A percentile compares a stretch with the other conserved stretches of the same genome.
phyloP scores from a whole-genome alignment of 1,140 invertebrate genomes.

The Cylas formicarius region DNA sequence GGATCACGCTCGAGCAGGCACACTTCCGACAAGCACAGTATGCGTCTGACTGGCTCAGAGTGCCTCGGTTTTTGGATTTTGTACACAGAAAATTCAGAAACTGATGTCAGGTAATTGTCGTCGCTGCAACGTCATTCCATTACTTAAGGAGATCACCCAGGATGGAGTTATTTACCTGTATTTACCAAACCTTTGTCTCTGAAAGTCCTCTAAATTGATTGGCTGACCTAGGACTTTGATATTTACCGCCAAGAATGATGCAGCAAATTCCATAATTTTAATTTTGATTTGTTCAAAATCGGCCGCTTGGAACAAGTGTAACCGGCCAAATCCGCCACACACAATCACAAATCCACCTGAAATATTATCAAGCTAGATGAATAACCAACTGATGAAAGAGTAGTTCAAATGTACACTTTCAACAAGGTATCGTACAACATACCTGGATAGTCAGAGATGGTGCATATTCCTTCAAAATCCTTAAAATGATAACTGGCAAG shows the following conservation, averaged over 20 bases:
- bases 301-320: constrained; percentile 82
- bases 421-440: constrained; percentile 1
- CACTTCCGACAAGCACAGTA: constrained; percentile 91
- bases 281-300: constrained; percentile 80
- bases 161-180: constrained; percentile 76
- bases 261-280: constrained; percentile 74
- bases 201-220: constrained; percentile 79
- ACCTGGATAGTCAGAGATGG: constrained; percentile 49
- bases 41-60: constrained; percentile 71
- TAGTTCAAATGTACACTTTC: background rate
- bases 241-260: constrained; percentile 69
- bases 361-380: constrained; percentile 8
- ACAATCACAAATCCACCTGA: constrained; percentile 79
- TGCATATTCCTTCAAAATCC: constrained; percentile 77
- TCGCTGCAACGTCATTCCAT: constrained; percentile 30
- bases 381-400: background rate
- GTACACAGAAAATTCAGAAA: constrained; percentile 87
- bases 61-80: constrained; percentile 73
- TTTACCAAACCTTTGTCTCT: constrained; percentile 80
- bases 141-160: too few relatives aligned
- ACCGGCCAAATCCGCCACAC: constrained; percentile 75
- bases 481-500: constrained; percentile 88
- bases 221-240: constrained; percentile 77
- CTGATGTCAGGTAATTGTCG: constrained; percentile 58
- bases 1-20: constrained; percentile 95